A percentile compares a stretch with the other conserved stretches of the same genome.
Evolutionary conservation across 2,797 vertebrate species (phyloP).

Genomic region (Fringilla coelebs): DNA sequence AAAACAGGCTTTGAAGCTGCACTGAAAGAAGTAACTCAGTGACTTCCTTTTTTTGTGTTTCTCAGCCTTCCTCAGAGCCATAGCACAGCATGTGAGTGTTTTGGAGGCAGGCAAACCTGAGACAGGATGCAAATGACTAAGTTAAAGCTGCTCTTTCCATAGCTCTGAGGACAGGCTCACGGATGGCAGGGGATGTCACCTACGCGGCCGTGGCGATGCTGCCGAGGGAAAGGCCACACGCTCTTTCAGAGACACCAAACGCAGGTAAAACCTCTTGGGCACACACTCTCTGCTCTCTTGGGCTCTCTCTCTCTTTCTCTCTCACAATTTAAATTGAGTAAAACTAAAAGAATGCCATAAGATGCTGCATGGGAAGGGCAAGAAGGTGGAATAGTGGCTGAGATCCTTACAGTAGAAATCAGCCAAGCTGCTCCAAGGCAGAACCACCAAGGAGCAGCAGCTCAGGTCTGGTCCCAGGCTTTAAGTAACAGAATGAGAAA

Average conservation of each 20-base stretch:
- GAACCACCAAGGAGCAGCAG: background rate
- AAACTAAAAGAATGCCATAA: background rate
- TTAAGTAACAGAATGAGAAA: background rate
- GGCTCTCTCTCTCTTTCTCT: background rate
- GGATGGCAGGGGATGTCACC: constrained; percentile 21
- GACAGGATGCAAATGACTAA: background rate
- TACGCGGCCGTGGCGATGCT: background rate
- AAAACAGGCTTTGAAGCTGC: constrained; percentile 37
- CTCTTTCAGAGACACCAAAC: background rate
- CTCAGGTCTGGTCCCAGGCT: background rate
- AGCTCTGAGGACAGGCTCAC: background rate
- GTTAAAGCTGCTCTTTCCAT: background rate
- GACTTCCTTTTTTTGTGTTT: constrained; percentile 37
- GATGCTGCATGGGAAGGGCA: background rate
- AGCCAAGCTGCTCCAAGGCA: background rate
- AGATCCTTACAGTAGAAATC: background rate
- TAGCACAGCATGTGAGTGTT: background rate
- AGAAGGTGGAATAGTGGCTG: background rate
- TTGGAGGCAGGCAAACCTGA: constrained; percentile 19
- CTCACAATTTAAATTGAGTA: background rate
- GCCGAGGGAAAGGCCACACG: background rate
- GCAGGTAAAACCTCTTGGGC: constrained; percentile 25
- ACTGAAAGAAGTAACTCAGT: background rate
- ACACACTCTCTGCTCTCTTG: background rate
- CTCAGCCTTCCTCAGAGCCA: constrained; percentile 16